Base-by-base conservation (phyloP, 2,888 invertebrate species). In the Hirtodrosophila cameraria region DNA sequence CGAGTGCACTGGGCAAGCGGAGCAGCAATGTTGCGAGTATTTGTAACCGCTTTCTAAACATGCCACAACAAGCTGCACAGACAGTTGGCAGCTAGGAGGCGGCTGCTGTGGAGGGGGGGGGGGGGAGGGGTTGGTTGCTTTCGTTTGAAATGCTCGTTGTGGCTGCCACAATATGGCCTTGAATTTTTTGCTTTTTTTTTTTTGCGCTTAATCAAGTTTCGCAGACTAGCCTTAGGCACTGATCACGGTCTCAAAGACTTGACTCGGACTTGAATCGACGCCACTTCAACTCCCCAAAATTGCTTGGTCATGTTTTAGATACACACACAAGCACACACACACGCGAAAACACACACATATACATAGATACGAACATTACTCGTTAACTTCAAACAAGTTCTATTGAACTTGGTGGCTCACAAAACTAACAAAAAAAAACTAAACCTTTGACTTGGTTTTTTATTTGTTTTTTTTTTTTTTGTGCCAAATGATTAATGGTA, bases 181-280 rank as follows among this genome's bases (percentile, higher is more conserved):
- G 84, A 84, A 84, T 82, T 87, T 84, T 73, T n/a, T n/a, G n/a
- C n/a, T n/a, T n/a, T n/a, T n/a, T n/a, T n/a, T n/a, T n/a, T n/a
- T n/a, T n/a, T n/a, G n/a, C n/a, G n/a, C n/a, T n/a, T 83, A 87
- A 84, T 84, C 86, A 79, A 83, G 86, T 84, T 84, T 85, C 71
- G 68, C 78, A 71, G 72, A 66, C 60, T 53, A 57, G 63, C 72
- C 72, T 50, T 60, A 63, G 62, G 69, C 71, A 59, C 55, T 70
- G 60, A 79, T 75, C 76, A 63, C 63, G 55, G 69, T 62, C 60
- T 60, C 60, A 57, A 52, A 55, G 31, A 43, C 35, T 54, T 49
- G 38, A 42, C 9, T 25, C 36, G n/a, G n/a, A 28, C 2, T 18
- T 6, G 15, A 15, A 13, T 27, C 50, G 13, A 33, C n/a, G 23